phyloP scores from a whole-genome alignment of 2,797 vertebrate species.

The Kryptopterus vitreolus region DNA sequence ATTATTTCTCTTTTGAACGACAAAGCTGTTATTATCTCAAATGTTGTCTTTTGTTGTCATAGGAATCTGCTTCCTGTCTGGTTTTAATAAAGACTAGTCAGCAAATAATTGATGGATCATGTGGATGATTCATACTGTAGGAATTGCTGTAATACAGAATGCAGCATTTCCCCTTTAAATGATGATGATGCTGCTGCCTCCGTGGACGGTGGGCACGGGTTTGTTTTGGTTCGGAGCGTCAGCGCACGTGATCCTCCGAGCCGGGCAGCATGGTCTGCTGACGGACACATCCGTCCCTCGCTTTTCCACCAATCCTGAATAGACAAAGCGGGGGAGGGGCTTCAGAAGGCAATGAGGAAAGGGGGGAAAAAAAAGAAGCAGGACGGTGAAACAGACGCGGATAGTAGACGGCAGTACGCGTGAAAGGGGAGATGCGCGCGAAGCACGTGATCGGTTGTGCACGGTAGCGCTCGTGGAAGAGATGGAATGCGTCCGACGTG shows the following conservation, averaged over 20 bases:
- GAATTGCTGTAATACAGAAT: conserved; percentile 2
- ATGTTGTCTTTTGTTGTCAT: not conserved
- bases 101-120: not conserved
- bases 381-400: conserved; percentile 5
- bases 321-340: conserved; percentile 34
- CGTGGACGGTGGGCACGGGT: not conserved
- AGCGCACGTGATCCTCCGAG: conserved; percentile 33
- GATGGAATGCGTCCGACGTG: conserved; percentile 2
- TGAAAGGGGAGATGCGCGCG: conserved; percentile 2
- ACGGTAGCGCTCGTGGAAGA: conserved; percentile 33
- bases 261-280: conserved; percentile 20
- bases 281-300: conserved; percentile 24
- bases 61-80: conserved; percentile 2
- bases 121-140: not conserved
- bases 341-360: conserved; percentile 10
- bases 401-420: conserved; percentile 9
- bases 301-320: conserved; percentile 37
- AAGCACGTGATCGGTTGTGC: conserved; percentile 25
- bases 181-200: not conserved
- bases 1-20: not conserved
- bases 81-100: not conserved
- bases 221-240: conserved; percentile 8
- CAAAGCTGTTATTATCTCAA: not conserved
- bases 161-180: not conserved
- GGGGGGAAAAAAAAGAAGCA: conserved; percentile 25